These are phyloP conservation scores for Morbakka virulenta DNA, from an alignment of 30 jellyfish, hydroid and myxozoan species.

Conservation along the genomic window DNA sequence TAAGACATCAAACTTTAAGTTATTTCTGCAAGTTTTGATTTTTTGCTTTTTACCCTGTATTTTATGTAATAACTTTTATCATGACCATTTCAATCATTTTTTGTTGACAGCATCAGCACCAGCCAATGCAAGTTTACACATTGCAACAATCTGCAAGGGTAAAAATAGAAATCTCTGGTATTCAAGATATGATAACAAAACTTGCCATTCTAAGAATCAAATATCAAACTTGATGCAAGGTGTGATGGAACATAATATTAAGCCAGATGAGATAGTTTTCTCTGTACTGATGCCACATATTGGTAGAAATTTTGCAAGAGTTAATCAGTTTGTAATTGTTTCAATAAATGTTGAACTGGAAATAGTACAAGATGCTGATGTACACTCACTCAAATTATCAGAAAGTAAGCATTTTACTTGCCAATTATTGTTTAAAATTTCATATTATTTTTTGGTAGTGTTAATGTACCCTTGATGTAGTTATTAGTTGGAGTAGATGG, in stretches of 20 bases:
- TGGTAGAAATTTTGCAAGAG: constrained; percentile 48
- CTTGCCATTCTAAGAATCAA: not conserved
- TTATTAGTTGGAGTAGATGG: too few relatives aligned
- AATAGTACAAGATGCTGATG: constrained; percentile 3
- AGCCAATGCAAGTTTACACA: constrained; percentile 84
- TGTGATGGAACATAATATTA: constrained; percentile 15
- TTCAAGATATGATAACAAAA: constrained; percentile 36
- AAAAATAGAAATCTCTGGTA: constrained; percentile 23
- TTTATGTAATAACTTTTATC: too few relatives aligned
- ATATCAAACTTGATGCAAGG: not conserved
- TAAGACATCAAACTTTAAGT: too few relatives aligned
- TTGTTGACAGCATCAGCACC: constrained; percentile 72
- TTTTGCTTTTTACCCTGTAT: too few relatives aligned
- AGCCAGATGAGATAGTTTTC: constrained; percentile 31
- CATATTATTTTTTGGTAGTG: too few relatives aligned
- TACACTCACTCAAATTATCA: not conserved
- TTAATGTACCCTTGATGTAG: too few relatives aligned
- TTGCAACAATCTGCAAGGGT: constrained; percentile 68
- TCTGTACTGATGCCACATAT: constrained; percentile 90
- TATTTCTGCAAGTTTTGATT: too few relatives aligned
- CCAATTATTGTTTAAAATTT: too few relatives aligned
- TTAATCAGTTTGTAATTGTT: constrained; percentile 72
- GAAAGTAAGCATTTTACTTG: not conserved
- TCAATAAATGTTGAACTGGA: constrained; percentile 75
- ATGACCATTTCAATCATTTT: too few relatives aligned